Conservation (phyloP, 2,113 vertebrate genomes). For the Gymnorhina tibicen region DNA sequence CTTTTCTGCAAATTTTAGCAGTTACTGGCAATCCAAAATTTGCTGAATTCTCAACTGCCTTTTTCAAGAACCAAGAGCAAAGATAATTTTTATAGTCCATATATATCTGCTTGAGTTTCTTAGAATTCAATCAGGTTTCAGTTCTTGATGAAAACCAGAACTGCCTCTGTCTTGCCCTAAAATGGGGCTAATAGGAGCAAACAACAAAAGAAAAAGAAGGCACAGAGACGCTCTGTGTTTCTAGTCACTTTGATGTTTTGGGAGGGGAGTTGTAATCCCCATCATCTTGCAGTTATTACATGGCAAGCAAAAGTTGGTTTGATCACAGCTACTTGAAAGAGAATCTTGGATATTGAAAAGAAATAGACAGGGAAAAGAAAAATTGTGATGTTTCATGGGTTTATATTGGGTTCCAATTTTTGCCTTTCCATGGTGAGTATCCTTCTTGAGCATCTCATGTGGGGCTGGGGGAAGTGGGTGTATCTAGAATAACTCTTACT, state of each 20-base stretch:
- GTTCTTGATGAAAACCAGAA: neutral
- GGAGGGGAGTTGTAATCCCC: neutral
- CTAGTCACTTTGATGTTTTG: neutral
- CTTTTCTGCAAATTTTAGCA: neutral
- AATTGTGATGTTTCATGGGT: neutral
- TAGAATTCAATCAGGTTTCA: neutral
- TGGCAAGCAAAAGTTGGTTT: neutral
- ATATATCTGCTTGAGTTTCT: neutral
- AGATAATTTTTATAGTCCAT: neutral
- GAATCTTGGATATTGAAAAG: neutral
- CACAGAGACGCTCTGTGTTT: neutral
- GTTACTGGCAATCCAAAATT: neutral
- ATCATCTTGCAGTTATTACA: neutral
- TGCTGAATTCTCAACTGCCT: neutral
- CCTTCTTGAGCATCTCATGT: neutral
- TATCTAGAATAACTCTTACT: neutral
- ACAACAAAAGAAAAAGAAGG: neutral
- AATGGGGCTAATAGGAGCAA: neutral
- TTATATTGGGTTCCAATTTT: neutral
- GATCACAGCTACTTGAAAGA: neutral
- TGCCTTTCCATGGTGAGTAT: neutral
- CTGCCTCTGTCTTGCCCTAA: neutral
- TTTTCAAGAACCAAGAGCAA: neutral
- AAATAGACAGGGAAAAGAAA: neutral
- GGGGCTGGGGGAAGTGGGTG: neutral